Conservation (phyloP, 1,140 invertebrate species). For the Dendrolimus kikuchii region DNA sequence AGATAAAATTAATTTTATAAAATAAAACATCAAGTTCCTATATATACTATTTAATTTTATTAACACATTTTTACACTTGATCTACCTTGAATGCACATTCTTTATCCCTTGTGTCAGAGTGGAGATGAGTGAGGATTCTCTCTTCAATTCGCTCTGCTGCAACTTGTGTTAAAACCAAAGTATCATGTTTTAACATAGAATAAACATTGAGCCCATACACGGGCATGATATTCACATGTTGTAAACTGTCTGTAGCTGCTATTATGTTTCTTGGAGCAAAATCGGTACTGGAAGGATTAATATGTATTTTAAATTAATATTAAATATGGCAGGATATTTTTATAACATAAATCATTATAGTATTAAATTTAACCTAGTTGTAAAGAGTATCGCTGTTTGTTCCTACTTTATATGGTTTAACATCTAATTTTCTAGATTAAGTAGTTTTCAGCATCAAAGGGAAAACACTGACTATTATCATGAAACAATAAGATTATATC, state of each 20-base stretch:
- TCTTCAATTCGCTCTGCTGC: constrained; percentile 92
- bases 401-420: no score
- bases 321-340: neutral
- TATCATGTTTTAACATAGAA: constrained; percentile 97
- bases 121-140: constrained; percentile 84
- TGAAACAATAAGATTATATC: no score
- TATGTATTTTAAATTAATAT: constrained; percentile 43
- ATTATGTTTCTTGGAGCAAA: constrained; percentile 91
- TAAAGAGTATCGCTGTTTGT: no score
- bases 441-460: no score
- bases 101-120: constrained; percentile 74
- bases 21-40: no score
- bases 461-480: no score
- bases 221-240: constrained; percentile 95
- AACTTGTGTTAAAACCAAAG: constrained; percentile 88
- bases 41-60: neutral
- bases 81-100: constrained; percentile 70
- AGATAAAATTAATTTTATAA: no score
- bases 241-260: constrained; percentile 81
- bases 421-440: no score
- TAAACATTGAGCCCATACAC: constrained; percentile 91
- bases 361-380: neutral
- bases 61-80: constrained; percentile 44
- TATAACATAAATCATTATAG: neutral
- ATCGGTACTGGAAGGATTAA: constrained; percentile 79